Conservation (phyloP, 2,113 vertebrate genomes). For the Anarhynchus alexandrinus region DNA sequence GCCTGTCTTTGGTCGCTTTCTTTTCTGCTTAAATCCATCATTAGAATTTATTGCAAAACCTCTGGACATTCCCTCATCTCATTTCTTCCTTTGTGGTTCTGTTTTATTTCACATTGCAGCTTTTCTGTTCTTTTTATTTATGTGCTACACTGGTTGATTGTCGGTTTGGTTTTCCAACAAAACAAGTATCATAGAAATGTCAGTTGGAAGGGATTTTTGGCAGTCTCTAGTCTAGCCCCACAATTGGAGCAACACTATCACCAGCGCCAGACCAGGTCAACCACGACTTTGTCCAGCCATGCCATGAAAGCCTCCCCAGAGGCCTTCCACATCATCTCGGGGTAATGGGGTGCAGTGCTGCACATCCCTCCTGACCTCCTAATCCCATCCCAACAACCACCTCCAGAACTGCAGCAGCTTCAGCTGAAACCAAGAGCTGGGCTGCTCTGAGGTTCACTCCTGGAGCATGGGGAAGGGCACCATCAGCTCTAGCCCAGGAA, state of each 20-base stretch:
- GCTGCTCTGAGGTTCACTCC: background rate
- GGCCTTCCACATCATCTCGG: background rate
- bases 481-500: background rate
- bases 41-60: conserved; percentile 11
- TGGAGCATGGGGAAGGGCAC: background rate
- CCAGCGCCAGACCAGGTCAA: background rate
- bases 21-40: background rate
- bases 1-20: background rate
- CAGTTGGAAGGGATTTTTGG: background rate
- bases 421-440: background rate
- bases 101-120: background rate
- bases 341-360: background rate
- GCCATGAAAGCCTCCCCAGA: background rate
- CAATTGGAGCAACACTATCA: background rate
- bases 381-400: background rate
- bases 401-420: background rate
- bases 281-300: background rate
- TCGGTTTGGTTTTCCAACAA: background rate
- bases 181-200: background rate
- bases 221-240: background rate
- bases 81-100: background rate
- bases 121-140: background rate
- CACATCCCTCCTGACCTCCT: background rate
- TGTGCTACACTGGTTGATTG: background rate
- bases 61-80: background rate